Evolutionary conservation across 2,113 vertebrate species (phyloP).

Genomic region (Anolis carolinensis): DNA sequence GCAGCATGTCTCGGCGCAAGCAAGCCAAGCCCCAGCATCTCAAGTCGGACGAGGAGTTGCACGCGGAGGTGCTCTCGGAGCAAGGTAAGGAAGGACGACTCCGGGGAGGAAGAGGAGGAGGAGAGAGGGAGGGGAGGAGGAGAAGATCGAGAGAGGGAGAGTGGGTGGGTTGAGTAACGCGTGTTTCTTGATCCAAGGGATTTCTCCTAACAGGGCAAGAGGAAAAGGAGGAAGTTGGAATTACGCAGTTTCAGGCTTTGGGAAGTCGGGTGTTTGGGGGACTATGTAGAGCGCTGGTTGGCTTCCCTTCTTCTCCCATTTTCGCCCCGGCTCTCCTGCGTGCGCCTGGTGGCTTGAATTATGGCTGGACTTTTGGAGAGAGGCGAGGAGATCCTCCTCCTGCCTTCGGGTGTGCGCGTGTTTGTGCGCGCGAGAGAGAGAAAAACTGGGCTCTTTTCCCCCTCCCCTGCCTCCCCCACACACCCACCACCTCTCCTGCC

Average conservation of each 20-base stretch:
- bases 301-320: not conserved
- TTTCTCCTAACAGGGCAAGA: not conserved
- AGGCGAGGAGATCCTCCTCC: too few species aligned
- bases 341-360: constrained; percentile 22
- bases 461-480: too few species aligned
- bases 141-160: not conserved
- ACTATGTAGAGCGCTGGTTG: not conserved
- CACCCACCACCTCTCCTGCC: too few species aligned
- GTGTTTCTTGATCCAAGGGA: not conserved
- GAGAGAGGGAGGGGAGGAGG: not conserved
- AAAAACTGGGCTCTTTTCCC: too few species aligned
- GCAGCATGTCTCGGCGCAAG: constrained; percentile 99
- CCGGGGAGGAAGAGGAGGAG: constrained; percentile 25
- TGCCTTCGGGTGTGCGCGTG: too few species aligned
- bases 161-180: not conserved
- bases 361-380: not conserved
- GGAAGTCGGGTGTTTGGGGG: too few species aligned
- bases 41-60: constrained; percentile 91
- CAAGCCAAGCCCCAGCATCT: constrained; percentile 99
- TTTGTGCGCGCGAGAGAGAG: too few species aligned
- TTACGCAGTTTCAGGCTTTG: constrained; percentile 23
- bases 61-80: constrained; percentile 86
- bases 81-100: constrained; percentile 82
- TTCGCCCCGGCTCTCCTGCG: not conserved
- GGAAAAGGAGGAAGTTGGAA: not conserved